Evolutionary conservation across 2,113 vertebrate species (phyloP), one percentile per base, ranked within the genome.

Genomic region (Poicephalus gulielmi): DNA sequence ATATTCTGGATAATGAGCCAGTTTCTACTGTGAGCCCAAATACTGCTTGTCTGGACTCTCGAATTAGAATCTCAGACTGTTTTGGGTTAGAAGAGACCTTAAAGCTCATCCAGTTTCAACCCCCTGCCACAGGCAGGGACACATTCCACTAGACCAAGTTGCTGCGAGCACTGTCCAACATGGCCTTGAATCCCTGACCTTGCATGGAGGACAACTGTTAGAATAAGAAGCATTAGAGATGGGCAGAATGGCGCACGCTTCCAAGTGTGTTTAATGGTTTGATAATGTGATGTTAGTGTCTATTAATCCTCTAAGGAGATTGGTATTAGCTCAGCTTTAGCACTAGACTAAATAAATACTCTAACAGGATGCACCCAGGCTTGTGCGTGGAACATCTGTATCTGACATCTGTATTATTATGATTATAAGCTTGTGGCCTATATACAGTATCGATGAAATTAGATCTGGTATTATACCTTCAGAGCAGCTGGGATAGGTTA

Each of bases 241-340:
- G 30, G 83, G 49, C 74, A 11, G 33, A 39, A 62, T 4, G 33
- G 64, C 1, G 1, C 5, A 19, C 1, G 1, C 77, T 95, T 88
- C 97, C 97, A 98, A 98, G 97, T 98, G 98, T 98, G 97, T 96
- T 96, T 93, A 97, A 97, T 78, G 76, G 96, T 97, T 96, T 94
- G 94, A 92, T 98, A 97, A 98, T 98, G 95, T 94, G 83, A 87
- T 30, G 76, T 97, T 98, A 96, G 97, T 97, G 88, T 97, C 87
- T 95, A 85, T 97, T 98, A 98, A 98, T 98, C 96, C 97, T 96
- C 96, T 97, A 97, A 98, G 96, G 97, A 98, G 97, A 97, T 90
- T 94, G 96, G 97, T 95, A 96, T 98, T 98, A 98, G 94, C 96
- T 97, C 96, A 86, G 98, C 97, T 98, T 98, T 97, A 97, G 96